phyloP scores from a whole-genome alignment of 2,797 vertebrate genomes.

The Argya squamiceps region DNA sequence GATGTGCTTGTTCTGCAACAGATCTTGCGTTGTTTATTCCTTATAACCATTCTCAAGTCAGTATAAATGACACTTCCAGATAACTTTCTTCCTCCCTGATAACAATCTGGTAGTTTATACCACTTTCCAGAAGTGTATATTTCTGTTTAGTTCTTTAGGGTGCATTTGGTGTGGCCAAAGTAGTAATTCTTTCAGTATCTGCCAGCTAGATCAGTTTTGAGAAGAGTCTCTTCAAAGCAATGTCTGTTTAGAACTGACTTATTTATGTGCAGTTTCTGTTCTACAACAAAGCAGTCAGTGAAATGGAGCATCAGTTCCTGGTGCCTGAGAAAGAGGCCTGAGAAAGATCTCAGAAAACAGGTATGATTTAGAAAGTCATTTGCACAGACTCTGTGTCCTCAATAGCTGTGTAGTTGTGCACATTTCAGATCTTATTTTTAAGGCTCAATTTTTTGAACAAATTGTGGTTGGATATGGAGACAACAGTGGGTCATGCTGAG shows the following conservation, averaged over 20 bases:
- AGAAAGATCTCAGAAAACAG: conserved; percentile 40
- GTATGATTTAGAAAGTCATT: conserved; percentile 8
- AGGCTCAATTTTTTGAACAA: neutral
- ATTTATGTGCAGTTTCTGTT: conserved; percentile 54
- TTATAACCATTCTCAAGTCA: conserved; percentile 42
- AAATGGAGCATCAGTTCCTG: conserved; percentile 21
- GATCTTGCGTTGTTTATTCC: conserved; percentile 50
- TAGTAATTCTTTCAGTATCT: conserved; percentile 62
- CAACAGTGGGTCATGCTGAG: neutral
- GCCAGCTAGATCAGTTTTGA: conserved; percentile 45
- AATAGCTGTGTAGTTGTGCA: neutral
- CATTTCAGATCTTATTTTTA: neutral
- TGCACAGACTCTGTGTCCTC: neutral
- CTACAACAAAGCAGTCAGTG: conserved; percentile 30
- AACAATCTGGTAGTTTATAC: conserved; percentile 62
- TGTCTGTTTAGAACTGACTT: conserved; percentile 57
- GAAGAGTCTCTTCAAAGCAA: conserved; percentile 63
- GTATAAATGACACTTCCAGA: conserved; percentile 63
- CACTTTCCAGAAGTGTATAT: conserved; percentile 50
- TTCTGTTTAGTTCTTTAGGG: conserved; percentile 59
- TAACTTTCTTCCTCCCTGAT: conserved; percentile 67
- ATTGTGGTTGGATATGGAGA: neutral
- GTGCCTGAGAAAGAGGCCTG: conserved; percentile 47
- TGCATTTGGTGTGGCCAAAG: conserved; percentile 28
- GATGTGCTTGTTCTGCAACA: conserved; percentile 55